Conservation (phyloP, 1,140 invertebrate species). For the Lordiphosa mommai region DNA sequence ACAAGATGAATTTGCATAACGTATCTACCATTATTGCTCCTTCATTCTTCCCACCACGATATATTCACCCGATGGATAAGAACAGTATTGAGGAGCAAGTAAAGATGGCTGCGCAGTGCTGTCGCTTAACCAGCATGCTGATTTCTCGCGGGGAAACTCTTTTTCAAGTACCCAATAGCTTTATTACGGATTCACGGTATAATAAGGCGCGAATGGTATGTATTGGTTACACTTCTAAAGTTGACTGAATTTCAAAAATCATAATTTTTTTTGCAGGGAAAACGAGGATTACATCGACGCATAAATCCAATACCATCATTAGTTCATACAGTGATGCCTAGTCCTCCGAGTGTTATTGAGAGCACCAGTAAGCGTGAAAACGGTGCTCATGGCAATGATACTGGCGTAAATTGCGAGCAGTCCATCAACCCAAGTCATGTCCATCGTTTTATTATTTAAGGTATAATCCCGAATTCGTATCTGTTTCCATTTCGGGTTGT, state of each 20-base stretch:
- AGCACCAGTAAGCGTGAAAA: constrained; percentile 18
- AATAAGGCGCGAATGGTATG: constrained; percentile 79
- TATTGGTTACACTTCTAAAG: not conserved
- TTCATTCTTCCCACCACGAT: constrained; percentile 90
- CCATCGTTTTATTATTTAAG: constrained; percentile 63
- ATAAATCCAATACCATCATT: constrained; percentile 24
- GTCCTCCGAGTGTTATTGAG: constrained; percentile 13
- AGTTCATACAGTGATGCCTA: constrained; percentile 17
- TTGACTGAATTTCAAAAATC: not conserved
- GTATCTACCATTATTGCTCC: constrained; percentile 96
- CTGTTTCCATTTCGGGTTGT: constrained; percentile 13
- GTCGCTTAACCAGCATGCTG: constrained; percentile 88
- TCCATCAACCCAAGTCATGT: constrained; percentile 66
- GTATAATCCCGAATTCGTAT: constrained; percentile 2
- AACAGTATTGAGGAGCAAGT: constrained; percentile 86
- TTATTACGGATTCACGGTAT: constrained; percentile 85
- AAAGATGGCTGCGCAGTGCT: constrained; percentile 90
- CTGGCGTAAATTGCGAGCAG: constrained; percentile 33
- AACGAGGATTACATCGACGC: constrained; percentile 48
- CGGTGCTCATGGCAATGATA: constrained; percentile 21
- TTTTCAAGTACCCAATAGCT: constrained; percentile 88
- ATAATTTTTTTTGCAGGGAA: constrained; percentile 40
- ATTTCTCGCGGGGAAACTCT: constrained; percentile 87
- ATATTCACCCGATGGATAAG: constrained; percentile 68
- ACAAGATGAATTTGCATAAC: constrained; percentile 95